phyloP scores from a whole-genome alignment of 1,140 invertebrate species.

The Pararge aegeria region DNA sequence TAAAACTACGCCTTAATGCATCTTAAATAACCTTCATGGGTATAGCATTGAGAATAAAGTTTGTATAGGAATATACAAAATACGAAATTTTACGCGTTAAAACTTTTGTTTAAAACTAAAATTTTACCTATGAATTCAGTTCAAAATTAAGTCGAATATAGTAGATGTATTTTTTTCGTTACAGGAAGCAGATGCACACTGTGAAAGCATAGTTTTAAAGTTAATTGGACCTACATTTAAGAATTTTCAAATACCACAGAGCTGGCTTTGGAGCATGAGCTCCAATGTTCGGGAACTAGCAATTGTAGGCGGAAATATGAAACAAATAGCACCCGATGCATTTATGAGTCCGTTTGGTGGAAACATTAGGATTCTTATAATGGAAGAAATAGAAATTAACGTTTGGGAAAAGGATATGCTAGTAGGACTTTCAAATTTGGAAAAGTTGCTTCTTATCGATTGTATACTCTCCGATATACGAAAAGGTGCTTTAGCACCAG shows the following conservation, averaged over 20 bases:
- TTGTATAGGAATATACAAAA: too few species aligned
- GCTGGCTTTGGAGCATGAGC: conserved; percentile 47
- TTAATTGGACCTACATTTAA: conserved; percentile 43
- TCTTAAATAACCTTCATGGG: too few species aligned
- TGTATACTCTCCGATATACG: conserved; percentile 38
- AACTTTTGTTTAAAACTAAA: too few species aligned
- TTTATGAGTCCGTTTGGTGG: conserved; percentile 48
- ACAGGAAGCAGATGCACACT: conserved; percentile 42
- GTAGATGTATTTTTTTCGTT: too few species aligned
- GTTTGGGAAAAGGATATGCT: conserved; percentile 44
- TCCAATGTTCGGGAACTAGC: conserved; percentile 39
- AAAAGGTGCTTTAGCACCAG: conserved; percentile 39
- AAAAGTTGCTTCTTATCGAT: conserved; percentile 44
- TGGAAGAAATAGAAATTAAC: conserved; percentile 44
- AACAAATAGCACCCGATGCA: conserved; percentile 43
- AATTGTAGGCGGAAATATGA: conserved; percentile 56
- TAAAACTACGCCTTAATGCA: too few species aligned
- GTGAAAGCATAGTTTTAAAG: conserved; percentile 36
- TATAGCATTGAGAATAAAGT: too few species aligned
- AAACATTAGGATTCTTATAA: conserved; percentile 37
- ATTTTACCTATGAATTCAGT: too few species aligned
- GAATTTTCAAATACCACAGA: conserved; percentile 45
- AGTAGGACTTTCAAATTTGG: conserved; percentile 48
- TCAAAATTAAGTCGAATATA: too few species aligned
- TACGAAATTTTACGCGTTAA: too few species aligned